Conservation (phyloP, 1,140 invertebrate genomes). For the Neuroterus valhalla region DNA sequence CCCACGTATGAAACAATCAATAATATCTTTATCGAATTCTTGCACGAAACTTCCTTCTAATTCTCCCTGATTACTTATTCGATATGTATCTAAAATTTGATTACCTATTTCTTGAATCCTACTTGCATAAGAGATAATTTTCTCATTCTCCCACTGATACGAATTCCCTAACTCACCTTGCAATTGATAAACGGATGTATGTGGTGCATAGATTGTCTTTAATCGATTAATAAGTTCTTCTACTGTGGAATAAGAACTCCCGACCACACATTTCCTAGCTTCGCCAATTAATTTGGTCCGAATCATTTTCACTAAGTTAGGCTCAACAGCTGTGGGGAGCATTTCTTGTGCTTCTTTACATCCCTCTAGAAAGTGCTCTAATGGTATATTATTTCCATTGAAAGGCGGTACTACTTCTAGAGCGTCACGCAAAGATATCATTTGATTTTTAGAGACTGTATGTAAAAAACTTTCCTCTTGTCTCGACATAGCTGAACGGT, state of each 20-base stretch:
- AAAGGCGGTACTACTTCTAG: conserved; percentile 34
- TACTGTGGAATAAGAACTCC: conserved; percentile 14
- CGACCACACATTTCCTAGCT: conserved; percentile 30
- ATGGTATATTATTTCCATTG: conserved; percentile 32
- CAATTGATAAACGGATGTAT: conserved; percentile 29
- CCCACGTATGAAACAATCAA: not conserved
- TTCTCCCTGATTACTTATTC: not conserved
- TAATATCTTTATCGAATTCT: not conserved
- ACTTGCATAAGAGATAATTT: conserved; percentile 30
- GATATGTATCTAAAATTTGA: conserved; percentile 29
- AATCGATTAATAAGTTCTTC: conserved; percentile 27
- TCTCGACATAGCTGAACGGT: no score
- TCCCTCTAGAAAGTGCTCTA: conserved; percentile 34
- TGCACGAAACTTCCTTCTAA: not conserved
- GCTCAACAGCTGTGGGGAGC: conserved; percentile 22
- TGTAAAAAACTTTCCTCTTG: no score
- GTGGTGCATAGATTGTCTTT: conserved; percentile 15
- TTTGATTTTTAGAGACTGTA: no score
- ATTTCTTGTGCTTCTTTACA: conserved; percentile 38
- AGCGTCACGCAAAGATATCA: conserved; percentile 33
- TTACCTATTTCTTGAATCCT: conserved; percentile 11
- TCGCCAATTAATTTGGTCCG: conserved; percentile 34
- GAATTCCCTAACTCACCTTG: conserved; percentile 38
- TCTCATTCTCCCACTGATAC: conserved; percentile 34
- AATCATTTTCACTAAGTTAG: conserved; percentile 34